These are phyloP conservation scores for Anguilla anguilla DNA, from an alignment of 2,797 vertebrate species.

Conservation along the genomic window DNA sequence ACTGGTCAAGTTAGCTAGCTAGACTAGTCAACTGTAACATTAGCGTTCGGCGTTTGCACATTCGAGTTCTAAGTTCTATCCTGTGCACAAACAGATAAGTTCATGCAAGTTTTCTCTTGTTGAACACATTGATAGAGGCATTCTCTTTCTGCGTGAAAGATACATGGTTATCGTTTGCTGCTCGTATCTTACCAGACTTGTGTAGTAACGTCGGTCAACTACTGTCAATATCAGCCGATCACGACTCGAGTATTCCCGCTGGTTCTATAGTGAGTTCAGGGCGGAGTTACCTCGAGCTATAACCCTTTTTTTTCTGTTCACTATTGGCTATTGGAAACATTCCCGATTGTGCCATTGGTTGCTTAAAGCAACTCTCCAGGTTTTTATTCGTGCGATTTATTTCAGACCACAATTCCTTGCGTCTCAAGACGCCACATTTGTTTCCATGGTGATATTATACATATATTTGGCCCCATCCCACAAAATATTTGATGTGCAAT, in stretches of 20 bases:
- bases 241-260: not conserved
- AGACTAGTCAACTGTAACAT: no score
- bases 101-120: no score
- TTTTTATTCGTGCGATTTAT: constrained; percentile 74
- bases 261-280: not conserved
- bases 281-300: constrained; percentile 65
- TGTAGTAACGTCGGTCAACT: not conserved
- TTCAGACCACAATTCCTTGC: constrained; percentile 74
- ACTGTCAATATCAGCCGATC: not conserved
- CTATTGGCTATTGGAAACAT: constrained; percentile 59
- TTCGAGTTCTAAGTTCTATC: no score
- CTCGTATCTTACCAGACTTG: not conserved
- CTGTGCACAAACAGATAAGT: no score
- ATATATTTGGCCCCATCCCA: not conserved
- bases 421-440: constrained; percentile 25
- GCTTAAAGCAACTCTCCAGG: constrained; percentile 42
- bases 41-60: no score
- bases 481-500: not conserved
- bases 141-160: no score
- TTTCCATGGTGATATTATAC: constrained; percentile 54
- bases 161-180: no score
- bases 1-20: no score
- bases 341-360: constrained; percentile 59
- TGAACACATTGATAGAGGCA: not conserved
- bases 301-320: constrained; percentile 42